phyloP scores from a whole-genome alignment of 23 tunicate species.

The Oikopleura dioica region DNA sequence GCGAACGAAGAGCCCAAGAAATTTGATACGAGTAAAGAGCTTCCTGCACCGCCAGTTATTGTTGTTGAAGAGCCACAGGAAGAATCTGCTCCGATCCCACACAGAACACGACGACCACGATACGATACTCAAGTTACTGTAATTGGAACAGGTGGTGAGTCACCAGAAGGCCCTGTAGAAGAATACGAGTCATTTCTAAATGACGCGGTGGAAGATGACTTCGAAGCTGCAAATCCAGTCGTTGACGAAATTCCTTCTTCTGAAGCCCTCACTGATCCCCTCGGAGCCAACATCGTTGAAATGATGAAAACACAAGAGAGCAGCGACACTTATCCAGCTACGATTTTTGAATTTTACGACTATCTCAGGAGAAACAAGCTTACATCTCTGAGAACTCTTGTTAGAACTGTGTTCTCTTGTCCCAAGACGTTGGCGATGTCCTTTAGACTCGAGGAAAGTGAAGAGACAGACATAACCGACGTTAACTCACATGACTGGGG shows the following conservation, averaged over 20 bases:
- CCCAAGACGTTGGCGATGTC: background rate
- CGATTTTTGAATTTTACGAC: constrained; percentile 1
- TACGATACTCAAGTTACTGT: no score
- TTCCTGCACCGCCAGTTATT: no score
- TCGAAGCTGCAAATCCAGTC: no score
- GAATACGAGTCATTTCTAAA: no score
- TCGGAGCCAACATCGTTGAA: background rate
- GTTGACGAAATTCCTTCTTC: background rate
- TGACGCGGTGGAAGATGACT: no score
- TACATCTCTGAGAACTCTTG: background rate
- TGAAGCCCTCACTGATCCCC: background rate
- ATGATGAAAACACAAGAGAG: background rate
- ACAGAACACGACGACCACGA: no score
- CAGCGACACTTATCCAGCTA: background rate
- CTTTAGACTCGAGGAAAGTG: background rate
- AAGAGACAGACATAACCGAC: background rate
- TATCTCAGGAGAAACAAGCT: background rate
- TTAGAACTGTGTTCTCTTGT: background rate
- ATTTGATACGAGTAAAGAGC: no score
- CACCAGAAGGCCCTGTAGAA: no score
- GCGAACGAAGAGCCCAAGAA: no score
- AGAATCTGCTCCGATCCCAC: no score
- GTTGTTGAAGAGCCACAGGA: no score
- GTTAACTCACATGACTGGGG: background rate
- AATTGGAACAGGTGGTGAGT: no score